phyloP scores from a whole-genome alignment of 2,888 invertebrate species.

The Plusia festucae region DNA sequence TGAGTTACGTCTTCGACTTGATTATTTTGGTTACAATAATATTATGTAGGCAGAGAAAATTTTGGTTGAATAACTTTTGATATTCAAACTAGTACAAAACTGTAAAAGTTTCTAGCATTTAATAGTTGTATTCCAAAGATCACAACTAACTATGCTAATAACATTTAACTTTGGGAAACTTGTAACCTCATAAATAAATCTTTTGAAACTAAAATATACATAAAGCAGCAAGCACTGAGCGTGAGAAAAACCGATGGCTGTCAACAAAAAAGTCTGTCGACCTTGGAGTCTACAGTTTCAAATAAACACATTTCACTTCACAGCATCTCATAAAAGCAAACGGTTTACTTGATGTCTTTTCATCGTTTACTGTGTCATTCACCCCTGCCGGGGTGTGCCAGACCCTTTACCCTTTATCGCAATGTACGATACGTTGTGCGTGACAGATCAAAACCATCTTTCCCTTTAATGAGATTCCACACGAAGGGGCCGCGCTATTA shows the following conservation, averaged over 20 bases:
- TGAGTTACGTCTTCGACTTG: constrained; percentile 25
- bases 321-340: constrained; percentile 67
- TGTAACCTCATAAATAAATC: neutral
- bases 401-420: constrained; percentile 61
- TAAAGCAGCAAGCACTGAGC: neutral
- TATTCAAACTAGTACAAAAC: too few species aligned
- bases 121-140: constrained; percentile 9
- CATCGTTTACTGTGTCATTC: constrained; percentile 69
- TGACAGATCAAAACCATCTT: constrained; percentile 60
- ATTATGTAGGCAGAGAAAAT: too few species aligned
- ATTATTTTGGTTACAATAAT: constrained; percentile 15
- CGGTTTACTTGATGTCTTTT: constrained; percentile 72
- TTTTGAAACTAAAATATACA: neutral
- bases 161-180: neutral
- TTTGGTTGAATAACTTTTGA: too few species aligned
- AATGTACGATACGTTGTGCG: constrained; percentile 52
- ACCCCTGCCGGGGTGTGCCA: constrained; percentile 59
- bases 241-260: neutral
- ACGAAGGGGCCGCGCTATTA: constrained; percentile 32
- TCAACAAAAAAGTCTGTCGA: constrained; percentile 16
- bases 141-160: neutral
- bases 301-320: constrained; percentile 57
- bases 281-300: constrained; percentile 43
- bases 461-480: constrained; percentile 54
- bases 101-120: neutral